Evolutionary conservation across 2,113 vertebrate species (phyloP), one percentile per base, ranked within the genome.

Genomic region (Donacobius atricapilla): DNA sequence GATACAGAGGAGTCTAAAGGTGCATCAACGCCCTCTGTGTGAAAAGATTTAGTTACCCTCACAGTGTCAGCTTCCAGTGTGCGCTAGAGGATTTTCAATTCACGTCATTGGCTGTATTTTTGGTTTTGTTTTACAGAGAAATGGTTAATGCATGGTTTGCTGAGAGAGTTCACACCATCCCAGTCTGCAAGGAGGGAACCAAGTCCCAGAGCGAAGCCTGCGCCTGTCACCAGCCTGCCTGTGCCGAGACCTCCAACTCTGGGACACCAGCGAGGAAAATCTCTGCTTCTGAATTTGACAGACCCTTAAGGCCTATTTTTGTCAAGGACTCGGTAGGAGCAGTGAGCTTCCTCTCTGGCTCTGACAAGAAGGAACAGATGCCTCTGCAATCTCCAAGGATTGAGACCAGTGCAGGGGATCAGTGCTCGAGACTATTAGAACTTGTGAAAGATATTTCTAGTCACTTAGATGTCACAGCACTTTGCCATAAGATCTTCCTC

Each of bases 81-180:
- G 11, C 30, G 2, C 54, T n/a, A 10, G 15, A 44, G 17, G 42
- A 39, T 56, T 87, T 73, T 37, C 63, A 77, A 2, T 42, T 75
- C 57, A 3, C 2, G 7, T 50, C 4, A 28, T 27, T 88, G 2
- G 19, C 47, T 50, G 13, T 30, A 11, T 77, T 64, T 72, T 53
- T 37, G 30, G 25, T 87, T 96, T 77, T 87, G 13, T 95, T 87
- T 96, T 70, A 77, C 98, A 99, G 99, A 98, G 99, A 99, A 97
- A 99, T 99, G 99, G 99, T 99, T 98, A 99, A 99, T 80, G 99
- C 99, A 93, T 99, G 99, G 99, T 99, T 99, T 78, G 98, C 99
- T 97, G 99, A 99, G 97, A 98, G 99, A 90, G 98, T 99, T 93
- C 99, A 99, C 87, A 97, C 98, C 96, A 99, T 99, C 93, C 99